Conservation (phyloP, 2,888 invertebrate genomes). For the Mesoligia furuncula region DNA sequence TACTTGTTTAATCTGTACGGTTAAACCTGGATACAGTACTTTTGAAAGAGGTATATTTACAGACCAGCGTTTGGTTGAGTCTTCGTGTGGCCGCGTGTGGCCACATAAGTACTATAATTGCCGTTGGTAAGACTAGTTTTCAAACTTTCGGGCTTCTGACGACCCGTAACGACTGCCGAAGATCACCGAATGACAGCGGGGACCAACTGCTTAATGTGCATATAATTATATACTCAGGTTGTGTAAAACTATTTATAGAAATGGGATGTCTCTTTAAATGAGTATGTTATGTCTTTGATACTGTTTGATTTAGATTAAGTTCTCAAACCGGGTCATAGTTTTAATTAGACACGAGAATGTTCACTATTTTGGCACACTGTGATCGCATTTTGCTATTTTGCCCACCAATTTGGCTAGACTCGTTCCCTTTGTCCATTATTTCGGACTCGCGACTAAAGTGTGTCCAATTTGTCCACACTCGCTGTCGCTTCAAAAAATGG, state of each 20-base stretch:
- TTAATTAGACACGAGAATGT: conserved; percentile 34
- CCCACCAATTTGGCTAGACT: conserved; percentile 4
- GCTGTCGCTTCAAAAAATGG: conserved; percentile 24
- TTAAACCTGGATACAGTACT: too few relatives aligned
- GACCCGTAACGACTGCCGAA: too few relatives aligned
- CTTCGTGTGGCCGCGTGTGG: too few relatives aligned
- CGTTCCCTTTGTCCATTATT: conserved; percentile 21
- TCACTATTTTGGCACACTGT: neutral
- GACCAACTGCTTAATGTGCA: too few relatives aligned
- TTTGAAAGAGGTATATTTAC: too few relatives aligned
- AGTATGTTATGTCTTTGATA: neutral
- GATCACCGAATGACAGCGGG: too few relatives aligned
- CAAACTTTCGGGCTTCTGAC: too few relatives aligned
- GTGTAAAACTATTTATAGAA: neutral
- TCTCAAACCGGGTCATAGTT: conserved; percentile 42
- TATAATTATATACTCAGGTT: too few relatives aligned
- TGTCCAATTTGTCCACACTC: conserved; percentile 32
- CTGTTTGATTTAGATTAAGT: conserved; percentile 51
- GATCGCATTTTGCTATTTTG: neutral
- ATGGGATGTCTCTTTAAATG: neutral
- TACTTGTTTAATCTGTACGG: too few relatives aligned
- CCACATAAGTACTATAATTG: too few relatives aligned
- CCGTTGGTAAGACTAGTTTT: too few relatives aligned
- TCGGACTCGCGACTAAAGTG: conserved; percentile 11
- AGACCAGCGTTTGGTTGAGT: too few relatives aligned